Percentiles rank a stretch among this genome's conserved stretches.
These are phyloP conservation scores for Amblyteles armatorius DNA, from an alignment of 2,888 invertebrate genomes.

Conservation along the genomic window DNA sequence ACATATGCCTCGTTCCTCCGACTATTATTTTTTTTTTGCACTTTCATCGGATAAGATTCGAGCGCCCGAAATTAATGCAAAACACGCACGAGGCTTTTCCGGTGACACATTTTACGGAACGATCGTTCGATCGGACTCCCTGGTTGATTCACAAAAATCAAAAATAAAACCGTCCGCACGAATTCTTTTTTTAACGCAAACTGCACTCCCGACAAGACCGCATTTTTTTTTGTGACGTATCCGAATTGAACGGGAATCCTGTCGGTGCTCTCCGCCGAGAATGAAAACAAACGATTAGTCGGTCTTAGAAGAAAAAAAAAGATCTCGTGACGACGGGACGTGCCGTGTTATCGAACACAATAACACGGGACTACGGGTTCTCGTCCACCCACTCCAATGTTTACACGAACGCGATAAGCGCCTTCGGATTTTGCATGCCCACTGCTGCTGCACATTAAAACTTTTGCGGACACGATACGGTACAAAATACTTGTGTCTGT, in stretches of 20 bases:
- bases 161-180: too few species aligned
- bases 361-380: constrained; percentile 14
- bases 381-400: constrained; percentile 46
- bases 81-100: constrained; percentile 51
- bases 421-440: constrained; percentile 12
- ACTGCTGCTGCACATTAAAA: background rate
- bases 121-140: background rate
- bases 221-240: constrained; percentile 7
- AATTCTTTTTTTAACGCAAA: background rate
- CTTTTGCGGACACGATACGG: background rate
- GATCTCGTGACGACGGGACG: constrained; percentile 34
- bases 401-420: constrained; percentile 43
- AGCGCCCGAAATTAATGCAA: constrained; percentile 49
- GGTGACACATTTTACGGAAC: background rate
- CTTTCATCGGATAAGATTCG: background rate
- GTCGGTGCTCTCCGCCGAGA: background rate
- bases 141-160: background rate
- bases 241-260: background rate
- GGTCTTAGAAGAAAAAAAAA: background rate
- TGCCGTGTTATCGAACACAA: constrained; percentile 36
- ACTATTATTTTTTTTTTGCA: background rate
- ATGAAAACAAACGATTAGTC: background rate
- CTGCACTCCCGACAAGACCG: background rate
- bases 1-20: background rate
- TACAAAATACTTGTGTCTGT: background rate